Evolutionary conservation across 2,113 vertebrate species (phyloP), one percentile per base, ranked within the genome.

Genomic region (Eulacestoma nigropectus): DNA sequence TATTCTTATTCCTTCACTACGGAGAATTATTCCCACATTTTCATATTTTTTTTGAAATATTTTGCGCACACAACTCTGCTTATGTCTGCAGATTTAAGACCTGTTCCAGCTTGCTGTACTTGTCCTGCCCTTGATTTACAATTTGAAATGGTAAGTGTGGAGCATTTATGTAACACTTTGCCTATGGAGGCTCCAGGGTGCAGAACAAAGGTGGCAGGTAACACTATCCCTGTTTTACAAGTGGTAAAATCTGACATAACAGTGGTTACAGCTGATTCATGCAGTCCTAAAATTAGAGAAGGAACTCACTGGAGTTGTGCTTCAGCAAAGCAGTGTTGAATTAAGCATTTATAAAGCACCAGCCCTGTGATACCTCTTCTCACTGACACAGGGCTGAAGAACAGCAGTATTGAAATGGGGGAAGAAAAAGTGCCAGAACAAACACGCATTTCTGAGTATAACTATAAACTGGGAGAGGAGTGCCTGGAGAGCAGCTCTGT

Each of bases 71-170:
- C 21, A 75, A 12, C 56, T 88, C 42, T 81, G 79, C 90, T 94
- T 80, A 72, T 53, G 44, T 69, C 82, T 94, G 64, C 64, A 92
- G 80, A 96, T 96, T 96, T 95, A 96, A 95, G 81, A 90, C 72
- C 37, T 96, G 75, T 80, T 96, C 39, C 8, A 14, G 33, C 79
- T 86, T 86, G 72, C 72, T 77, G 9, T 72, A n/a, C 47, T 88
- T 93, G 52, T 87, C 52, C 47, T 90, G 32, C 39, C 55, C 56
- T 84, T 96, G 90, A 94, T 92, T 97, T 97, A 96, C 70, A 87
- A 52, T 89, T 87, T 94, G 95, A 91, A 90, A 84, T 69, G 91
- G 96, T 63, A 93, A 72, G 92, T 64, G 73, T 21, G 6, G 77
- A 92, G n/a, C 74, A 78, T 96, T 93, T 95, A 91, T 75, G 33